phyloP scores from a whole-genome alignment of 2,113 vertebrate species.

The Pteruthius melanotis region DNA sequence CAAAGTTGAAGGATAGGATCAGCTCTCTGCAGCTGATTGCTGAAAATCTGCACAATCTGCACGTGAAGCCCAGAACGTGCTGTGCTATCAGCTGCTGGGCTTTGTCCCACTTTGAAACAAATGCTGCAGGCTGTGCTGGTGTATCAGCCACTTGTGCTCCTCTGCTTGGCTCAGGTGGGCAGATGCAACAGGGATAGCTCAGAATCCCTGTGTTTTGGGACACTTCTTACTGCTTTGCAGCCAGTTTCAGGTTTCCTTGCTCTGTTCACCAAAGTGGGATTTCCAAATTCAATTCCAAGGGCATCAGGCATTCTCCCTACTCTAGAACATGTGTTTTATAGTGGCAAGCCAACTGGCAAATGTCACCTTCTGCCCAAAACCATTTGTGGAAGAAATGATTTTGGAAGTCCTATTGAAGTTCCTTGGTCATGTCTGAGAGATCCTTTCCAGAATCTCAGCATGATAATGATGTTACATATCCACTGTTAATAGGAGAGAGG shows the following conservation, averaged over 20 bases:
- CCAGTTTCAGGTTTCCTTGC: not conserved
- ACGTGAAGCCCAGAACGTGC: not conserved
- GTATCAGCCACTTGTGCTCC: not conserved
- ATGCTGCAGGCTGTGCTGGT: not conserved
- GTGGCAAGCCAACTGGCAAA: not conserved
- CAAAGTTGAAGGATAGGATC: not conserved
- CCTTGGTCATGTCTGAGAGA: not conserved
- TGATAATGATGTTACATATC: not conserved
- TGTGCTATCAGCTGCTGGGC: not conserved
- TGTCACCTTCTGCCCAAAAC: not conserved
- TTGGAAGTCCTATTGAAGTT: not conserved
- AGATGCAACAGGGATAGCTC: not conserved
- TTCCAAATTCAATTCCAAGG: not conserved
- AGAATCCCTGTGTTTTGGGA: not conserved
- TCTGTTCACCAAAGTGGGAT: not conserved
- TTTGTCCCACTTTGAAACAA: not conserved
- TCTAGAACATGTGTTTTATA: not conserved
- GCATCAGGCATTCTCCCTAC: not conserved
- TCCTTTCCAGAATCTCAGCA: not conserved
- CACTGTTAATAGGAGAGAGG: not conserved
- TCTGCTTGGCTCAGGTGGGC: not conserved
- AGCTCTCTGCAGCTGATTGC: not conserved
- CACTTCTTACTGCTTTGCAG: not conserved
- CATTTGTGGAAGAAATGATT: not conserved
- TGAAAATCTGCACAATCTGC: not conserved